Conservation (phyloP, 2,888 invertebrate species). For the Leucozona laternaria region DNA sequence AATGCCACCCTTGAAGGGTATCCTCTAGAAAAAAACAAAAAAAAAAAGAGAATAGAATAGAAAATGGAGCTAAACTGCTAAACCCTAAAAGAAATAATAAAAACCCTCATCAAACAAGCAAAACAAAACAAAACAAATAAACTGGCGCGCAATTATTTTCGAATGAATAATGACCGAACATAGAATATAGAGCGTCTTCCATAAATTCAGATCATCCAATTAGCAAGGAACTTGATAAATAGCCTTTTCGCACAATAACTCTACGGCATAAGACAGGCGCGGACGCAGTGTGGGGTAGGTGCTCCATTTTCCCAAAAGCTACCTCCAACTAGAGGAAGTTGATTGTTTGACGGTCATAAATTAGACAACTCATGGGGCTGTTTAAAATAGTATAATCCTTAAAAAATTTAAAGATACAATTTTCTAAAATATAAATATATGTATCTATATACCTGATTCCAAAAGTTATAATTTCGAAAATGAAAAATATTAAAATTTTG, state of each 20-base stretch:
- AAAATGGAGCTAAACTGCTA: constrained; percentile 17
- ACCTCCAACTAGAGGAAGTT: no score
- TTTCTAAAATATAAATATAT: no score
- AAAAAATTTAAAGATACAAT: no score
- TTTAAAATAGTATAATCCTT: no score
- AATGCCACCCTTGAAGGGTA: constrained; percentile 62
- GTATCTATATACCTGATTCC: no score
- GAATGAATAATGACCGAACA: constrained; percentile 74
- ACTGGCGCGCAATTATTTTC: constrained; percentile 74
- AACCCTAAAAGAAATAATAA: constrained; percentile 33
- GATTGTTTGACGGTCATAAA: no score
- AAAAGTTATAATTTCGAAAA: no score
- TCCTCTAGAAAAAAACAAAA: background rate
- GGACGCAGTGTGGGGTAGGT: background rate
- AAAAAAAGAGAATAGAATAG: background rate
- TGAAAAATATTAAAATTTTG: no score
- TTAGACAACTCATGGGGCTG: no score
- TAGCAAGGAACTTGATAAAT: constrained; percentile 77
- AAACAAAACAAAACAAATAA: constrained; percentile 49
- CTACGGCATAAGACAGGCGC: background rate
- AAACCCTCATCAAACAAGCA: constrained; percentile 43
- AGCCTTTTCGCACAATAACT: constrained; percentile 65
- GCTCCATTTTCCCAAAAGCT: no score
- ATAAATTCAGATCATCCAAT: constrained; percentile 78
- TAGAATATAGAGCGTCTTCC: constrained; percentile 74